Evolutionary conservation across 2,113 vertebrate species (phyloP).

Genomic region (Gallinago jamesoni): DNA sequence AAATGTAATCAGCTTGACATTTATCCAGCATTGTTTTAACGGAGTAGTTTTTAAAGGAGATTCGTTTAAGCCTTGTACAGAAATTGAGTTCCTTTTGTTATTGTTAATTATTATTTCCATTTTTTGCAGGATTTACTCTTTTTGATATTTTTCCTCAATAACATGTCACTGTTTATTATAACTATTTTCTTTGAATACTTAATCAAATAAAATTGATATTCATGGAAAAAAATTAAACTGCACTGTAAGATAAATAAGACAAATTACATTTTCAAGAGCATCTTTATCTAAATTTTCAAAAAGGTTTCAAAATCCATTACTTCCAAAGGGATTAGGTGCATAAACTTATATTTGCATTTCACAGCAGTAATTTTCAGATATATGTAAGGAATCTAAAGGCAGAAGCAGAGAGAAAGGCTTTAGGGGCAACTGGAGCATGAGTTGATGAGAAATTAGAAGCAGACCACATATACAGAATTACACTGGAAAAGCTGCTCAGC

Average conservation of each 20-base stretch:
- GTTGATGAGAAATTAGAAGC: neutral
- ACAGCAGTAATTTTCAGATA: neutral
- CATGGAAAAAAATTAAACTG: neutral
- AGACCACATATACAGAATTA: neutral
- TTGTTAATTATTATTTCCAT: neutral
- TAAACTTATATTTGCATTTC: neutral
- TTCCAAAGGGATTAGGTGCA: neutral
- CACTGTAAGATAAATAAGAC: neutral
- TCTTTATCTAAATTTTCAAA: neutral
- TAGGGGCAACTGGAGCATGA: neutral
- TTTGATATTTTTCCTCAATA: neutral
- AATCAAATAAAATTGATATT: neutral
- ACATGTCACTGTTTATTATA: neutral
- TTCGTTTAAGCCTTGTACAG: neutral
- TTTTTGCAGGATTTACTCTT: neutral
- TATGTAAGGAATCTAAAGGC: neutral
- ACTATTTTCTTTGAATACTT: neutral
- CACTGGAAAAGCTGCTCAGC: neutral
- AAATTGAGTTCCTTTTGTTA: neutral
- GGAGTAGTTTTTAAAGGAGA: neutral
- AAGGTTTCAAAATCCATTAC: neutral
- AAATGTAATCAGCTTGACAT: neutral
- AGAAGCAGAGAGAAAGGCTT: neutral
- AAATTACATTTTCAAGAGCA: neutral
- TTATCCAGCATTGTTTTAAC: neutral